Conservation (phyloP, 2,113 vertebrate genomes). For the Carettochelys insculpta region DNA sequence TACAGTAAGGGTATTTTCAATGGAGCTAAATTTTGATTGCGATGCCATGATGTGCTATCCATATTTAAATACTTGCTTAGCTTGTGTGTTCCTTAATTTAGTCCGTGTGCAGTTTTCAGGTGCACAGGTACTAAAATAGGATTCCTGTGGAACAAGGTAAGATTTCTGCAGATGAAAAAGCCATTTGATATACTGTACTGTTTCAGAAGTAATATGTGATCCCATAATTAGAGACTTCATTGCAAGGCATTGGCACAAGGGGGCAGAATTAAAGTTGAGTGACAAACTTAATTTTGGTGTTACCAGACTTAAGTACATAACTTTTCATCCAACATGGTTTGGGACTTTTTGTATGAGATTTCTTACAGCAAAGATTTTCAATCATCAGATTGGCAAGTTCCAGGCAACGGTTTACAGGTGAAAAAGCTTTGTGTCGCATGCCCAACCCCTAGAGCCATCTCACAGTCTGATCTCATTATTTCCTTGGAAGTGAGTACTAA, state of each 20-base stretch:
- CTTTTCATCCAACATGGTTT: background rate
- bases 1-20: background rate
- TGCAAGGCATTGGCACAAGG: background rate
- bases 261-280: constrained; percentile 16
- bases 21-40: background rate
- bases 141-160: constrained; percentile 4
- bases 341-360: constrained; percentile 33
- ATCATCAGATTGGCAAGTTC: constrained; percentile 39
- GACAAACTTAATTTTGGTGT: background rate
- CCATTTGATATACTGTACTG: background rate
- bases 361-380: background rate
- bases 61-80: background rate
- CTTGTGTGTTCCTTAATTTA: background rate
- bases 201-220: background rate
- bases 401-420: constrained; percentile 30
- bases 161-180: constrained; percentile 1
- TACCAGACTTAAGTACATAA: background rate
- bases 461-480: background rate
- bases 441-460: background rate
- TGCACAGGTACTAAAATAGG: background rate
- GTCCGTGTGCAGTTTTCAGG: accelerated
- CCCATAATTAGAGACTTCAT: background rate
- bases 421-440: background rate
- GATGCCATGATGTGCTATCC: background rate
- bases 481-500: background rate